Base-by-base conservation (phyloP, 2,113 vertebrate genomes). In the Amia ocellicauda region DNA sequence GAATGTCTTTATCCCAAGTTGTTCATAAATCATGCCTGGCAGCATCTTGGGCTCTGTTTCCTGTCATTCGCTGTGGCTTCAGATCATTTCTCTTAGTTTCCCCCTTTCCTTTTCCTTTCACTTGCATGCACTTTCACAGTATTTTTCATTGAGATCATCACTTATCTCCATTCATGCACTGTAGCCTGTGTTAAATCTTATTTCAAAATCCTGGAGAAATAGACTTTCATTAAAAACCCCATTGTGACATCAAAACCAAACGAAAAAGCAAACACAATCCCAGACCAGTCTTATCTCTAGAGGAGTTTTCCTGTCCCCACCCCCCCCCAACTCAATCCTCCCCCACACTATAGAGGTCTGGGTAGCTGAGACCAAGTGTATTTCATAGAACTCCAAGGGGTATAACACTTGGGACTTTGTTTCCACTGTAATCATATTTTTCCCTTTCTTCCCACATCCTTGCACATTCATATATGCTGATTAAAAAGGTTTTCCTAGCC, bases 1-100 rank as follows among this genome's bases (percentile, higher is more conserved):
- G 14, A 31, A 67, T 61, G 42, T 57, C 26, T 68, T 55, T 40
- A 62, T 67, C 50, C 58, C 49, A 24, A 19, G 23, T 49, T 47
- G 59, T 28, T 17, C 31, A 45, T 45, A 67, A 62, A 61, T 56
- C 26, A 62, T 20, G 19, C 51, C 52, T 49, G 41, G 52, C 59
- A 49, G 40, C 59, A 49, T 55, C 31, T 42, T 27, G 31, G 11
- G 11, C 23, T 55, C 58, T 68, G 58, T 28, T 49, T 68, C 51
- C 51, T 41, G 49, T 60, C 64, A 66, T 29, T 27, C 3, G 29
- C 3, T 14, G 16, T 60, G 23, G 7, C 26, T 68, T 62, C 4
- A 51, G 49, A 23, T 62, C 41, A 17, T 40, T 31, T 58, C 22
- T 27, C 20, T 59, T 59, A 4, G 7, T 57, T 53, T 7, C 41